These are phyloP conservation scores for Sphaerophoria taeniata DNA, from an alignment of 2,888 invertebrate species.

Conservation along the genomic window DNA sequence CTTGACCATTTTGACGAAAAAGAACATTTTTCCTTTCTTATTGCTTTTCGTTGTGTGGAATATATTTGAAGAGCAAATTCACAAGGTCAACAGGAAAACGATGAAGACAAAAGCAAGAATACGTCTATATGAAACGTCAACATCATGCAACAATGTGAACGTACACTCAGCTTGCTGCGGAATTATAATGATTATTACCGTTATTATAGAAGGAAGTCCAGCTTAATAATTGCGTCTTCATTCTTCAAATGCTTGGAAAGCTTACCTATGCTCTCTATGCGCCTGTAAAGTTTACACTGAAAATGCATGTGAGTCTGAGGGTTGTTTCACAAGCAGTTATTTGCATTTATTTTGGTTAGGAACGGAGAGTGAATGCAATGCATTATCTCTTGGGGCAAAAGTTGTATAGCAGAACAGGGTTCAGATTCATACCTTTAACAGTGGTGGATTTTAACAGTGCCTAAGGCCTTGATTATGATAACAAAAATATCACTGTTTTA, in stretches of 20 bases:
- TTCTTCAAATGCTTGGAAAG: not conserved
- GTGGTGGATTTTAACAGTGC: too few species aligned
- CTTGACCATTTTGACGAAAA: slow-evolving; percentile 20
- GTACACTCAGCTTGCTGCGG: slow-evolving; percentile 54
- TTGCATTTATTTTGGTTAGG: slow-evolving; percentile 68
- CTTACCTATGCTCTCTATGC: slow-evolving; percentile 41
- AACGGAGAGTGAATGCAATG: slow-evolving; percentile 46
- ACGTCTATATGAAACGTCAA: slow-evolving; percentile 66
- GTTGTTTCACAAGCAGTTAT: slow-evolving; percentile 30
- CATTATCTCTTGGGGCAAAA: slow-evolving; percentile 24
- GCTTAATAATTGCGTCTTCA: slow-evolving; percentile 40
- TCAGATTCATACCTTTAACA: too few species aligned
- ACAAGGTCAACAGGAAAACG: slow-evolving; percentile 66
- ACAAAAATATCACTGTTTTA: too few species aligned
- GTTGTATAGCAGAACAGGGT: not conserved
- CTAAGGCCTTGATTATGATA: too few species aligned
- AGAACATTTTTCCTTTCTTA: not conserved
- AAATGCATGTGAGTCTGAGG: slow-evolving; percentile 58
- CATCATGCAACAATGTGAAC: slow-evolving; percentile 55
- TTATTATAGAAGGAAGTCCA: slow-evolving; percentile 52
- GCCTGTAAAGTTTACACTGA: slow-evolving; percentile 28
- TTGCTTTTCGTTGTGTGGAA: slow-evolving; percentile 9
- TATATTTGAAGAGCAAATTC: slow-evolving; percentile 29
- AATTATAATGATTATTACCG: slow-evolving; percentile 72
- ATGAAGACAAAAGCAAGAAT: slow-evolving; percentile 56